phyloP scores from a whole-genome alignment of 2,113 vertebrate species.

The Pogona vitticeps region DNA sequence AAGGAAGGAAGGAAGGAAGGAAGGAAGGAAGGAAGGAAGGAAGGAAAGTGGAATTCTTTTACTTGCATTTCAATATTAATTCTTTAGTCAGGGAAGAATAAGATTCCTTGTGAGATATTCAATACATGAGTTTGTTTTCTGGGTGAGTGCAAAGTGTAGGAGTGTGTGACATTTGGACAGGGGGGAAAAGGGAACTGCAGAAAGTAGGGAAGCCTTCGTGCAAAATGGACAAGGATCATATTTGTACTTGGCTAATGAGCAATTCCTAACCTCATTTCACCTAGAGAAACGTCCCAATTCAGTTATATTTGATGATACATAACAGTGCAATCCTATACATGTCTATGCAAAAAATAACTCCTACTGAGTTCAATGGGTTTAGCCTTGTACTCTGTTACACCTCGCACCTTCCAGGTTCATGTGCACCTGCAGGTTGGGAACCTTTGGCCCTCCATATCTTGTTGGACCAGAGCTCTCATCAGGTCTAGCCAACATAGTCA shows the following conservation, averaged over 20 bases:
- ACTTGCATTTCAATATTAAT: slow-evolving; percentile 10
- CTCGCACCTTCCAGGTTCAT: background rate
- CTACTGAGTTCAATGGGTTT: background rate
- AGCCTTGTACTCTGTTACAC: background rate
- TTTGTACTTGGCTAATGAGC: background rate
- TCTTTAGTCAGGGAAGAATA: background rate
- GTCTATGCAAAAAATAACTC: background rate
- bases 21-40: too few relatives aligned
- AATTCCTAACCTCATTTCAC: background rate
- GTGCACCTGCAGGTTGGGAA: background rate
- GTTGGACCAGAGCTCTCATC: background rate
- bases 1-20: too few relatives aligned
- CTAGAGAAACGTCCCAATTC: background rate
- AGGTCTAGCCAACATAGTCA: background rate
- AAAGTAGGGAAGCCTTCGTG: background rate
- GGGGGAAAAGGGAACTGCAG: background rate
- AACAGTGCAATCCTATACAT: background rate
- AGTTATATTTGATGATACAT: background rate
- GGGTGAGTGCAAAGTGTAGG: slow-evolving; percentile 8
- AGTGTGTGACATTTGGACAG: slow-evolving; percentile 9
- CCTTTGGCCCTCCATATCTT: background rate
- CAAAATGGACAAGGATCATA: background rate
- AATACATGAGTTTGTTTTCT: background rate
- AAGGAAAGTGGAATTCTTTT: background rate
- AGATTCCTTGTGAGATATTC: background rate